Evolutionary conservation across 2,888 invertebrate genomes (phyloP), one percentile per base, ranked within the genome.

Genomic region (Xestoiulus laeticollis): DNA sequence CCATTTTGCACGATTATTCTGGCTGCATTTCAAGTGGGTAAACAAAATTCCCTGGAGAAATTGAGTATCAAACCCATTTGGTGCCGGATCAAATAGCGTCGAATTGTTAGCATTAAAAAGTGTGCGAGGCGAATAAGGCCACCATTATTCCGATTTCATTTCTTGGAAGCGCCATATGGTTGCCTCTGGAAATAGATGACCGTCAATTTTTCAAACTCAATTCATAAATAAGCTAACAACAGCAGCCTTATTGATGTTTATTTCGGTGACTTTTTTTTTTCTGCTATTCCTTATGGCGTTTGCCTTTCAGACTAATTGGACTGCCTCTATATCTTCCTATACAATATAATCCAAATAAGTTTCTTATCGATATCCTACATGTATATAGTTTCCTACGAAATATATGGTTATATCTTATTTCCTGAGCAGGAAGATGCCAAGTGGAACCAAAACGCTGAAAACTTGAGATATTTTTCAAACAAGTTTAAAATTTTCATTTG

Each of bases 51-150:
- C 53, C 53, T 59, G 53, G 53, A 59, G 53, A 59, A 59, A n/a
- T 59, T n/a, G 53, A 59, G 53, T 59, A 59, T 59, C 53, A 59
- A n/a, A 59, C 53, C 53, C 53, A 59, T 59, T 59, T 59, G 53
- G 53, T 59, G 53, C 53, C 6, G 53, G 53, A 59, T 59, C 53
- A 59, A 59, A 59, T 59, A 59, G 16, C 53, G 53, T n/a, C 53
- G 53, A 59, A 59, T 59, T 59, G 53, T 59, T 59, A n/a, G 53
- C 53, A 59, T 59, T 59, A 59, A 59, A 59, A 59, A 59, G 53
- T 59, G 53, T 59, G 53, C 53, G 19, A n/a, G 53, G 19, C 53
- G 53, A 59, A 59, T 59, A 59, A 59, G 53, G 53, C 53, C 19
- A n/a, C 53, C 53, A 59, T 59, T 59, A 59, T 59, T 59, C 48